Percentiles rank a stretch among this genome's conserved stretches.
These are phyloP conservation scores for Myotis myotis DNA, from an alignment of 2,797 vertebrate species.

Conservation along the genomic window DNA sequence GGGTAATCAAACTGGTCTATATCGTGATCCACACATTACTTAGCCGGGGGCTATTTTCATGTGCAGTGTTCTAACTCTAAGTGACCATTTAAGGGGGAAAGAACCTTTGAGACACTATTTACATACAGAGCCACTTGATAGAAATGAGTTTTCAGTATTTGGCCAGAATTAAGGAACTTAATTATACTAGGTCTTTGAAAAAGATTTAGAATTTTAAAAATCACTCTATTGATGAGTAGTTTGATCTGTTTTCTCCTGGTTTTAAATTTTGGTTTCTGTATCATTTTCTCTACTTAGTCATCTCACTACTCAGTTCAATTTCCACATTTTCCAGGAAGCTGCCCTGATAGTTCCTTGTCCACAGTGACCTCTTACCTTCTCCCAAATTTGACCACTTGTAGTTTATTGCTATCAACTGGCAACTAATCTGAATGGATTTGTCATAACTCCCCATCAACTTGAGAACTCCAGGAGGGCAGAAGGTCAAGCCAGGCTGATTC, in stretches of 20 bases:
- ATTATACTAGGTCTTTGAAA: constrained; percentile 30
- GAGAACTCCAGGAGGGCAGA: background rate
- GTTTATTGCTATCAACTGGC: background rate
- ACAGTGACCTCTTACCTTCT: background rate
- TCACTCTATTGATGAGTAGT: background rate
- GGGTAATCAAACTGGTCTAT: constrained; percentile 54
- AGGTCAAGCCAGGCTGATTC: background rate
- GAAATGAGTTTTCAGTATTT: constrained; percentile 47
- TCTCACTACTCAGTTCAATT: background rate
- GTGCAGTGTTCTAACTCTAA: background rate
- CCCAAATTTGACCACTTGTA: background rate
- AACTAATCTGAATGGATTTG: constrained; percentile 19
- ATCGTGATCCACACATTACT: constrained; percentile 14
- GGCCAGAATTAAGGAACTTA: background rate
- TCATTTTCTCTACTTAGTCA: background rate
- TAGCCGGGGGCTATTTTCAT: constrained; percentile 38
- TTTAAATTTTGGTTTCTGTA: constrained; percentile 51
- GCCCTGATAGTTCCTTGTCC: background rate
- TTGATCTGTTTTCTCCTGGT: background rate
- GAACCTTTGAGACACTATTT: constrained; percentile 8
- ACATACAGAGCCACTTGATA: background rate
- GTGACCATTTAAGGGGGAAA: background rate
- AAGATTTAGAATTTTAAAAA: constrained; percentile 47
- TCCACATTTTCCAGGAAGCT: background rate
- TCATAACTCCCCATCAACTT: background rate